Evolutionary conservation across 2,888 invertebrate genomes (phyloP).

Genomic region (Pachymerium ferrugineum): DNA sequence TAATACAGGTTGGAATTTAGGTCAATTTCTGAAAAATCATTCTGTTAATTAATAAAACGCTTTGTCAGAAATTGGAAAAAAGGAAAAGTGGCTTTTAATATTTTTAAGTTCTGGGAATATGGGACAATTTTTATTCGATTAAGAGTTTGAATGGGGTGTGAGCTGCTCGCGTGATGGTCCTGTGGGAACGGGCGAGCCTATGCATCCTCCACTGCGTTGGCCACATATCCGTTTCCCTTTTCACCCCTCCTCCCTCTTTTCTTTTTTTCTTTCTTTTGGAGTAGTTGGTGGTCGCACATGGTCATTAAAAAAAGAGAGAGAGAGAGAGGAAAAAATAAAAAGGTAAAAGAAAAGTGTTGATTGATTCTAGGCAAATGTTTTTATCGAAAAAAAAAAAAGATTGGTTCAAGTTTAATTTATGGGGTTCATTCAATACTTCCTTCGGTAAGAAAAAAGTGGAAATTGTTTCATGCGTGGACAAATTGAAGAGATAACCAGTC

Average conservation of each 20-base stretch:
- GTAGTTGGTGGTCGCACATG: neutral
- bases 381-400: no score
- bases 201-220: conserved; percentile 21
- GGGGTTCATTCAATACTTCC: no score
- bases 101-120: no score
- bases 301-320: neutral
- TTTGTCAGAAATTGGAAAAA: no score
- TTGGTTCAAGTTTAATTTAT: no score
- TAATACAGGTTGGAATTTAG: neutral
- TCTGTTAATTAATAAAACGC: neutral
- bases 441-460: no score
- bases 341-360: neutral
- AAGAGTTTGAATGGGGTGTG: neutral
- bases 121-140: neutral
- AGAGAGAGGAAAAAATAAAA: neutral
- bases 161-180: conserved; percentile 11
- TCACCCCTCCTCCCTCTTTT: neutral
- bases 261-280: neutral
- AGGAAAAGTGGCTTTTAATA: neutral
- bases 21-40: neutral
- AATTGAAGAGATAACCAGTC: neutral
- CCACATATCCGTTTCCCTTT: conserved; percentile 24
- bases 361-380: no score
- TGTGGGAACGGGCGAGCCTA: conserved; percentile 27
- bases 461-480: no score